Conservation (phyloP, 2,113 vertebrate genomes). For the Pimephales promelas region DNA sequence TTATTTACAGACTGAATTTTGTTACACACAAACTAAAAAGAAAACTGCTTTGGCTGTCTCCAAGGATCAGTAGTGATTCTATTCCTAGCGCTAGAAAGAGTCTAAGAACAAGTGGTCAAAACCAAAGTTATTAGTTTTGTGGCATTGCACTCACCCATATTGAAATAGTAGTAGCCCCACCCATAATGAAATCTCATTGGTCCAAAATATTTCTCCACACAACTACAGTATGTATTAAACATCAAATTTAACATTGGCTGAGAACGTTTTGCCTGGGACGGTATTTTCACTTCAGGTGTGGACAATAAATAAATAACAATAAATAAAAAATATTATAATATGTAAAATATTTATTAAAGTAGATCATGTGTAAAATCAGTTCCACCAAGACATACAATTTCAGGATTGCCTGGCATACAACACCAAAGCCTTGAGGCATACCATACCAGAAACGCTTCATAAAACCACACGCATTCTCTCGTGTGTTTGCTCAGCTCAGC, state of each 20-base stretch:
- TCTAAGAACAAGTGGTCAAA: not conserved
- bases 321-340: not conserved
- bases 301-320: not conserved
- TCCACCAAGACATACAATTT: not conserved
- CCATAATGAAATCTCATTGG: not conserved
- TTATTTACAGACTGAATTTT: slow-evolving; percentile 13
- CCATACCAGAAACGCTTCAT: slow-evolving; percentile 21
- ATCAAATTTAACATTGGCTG: not conserved
- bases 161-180: not conserved
- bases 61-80: not conserved
- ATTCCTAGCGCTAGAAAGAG: not conserved
- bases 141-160: not conserved
- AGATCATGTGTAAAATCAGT: not conserved
- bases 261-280: not conserved
- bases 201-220: not conserved
- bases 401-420: slow-evolving; percentile 13
- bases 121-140: not conserved
- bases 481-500: slow-evolving; percentile 23
- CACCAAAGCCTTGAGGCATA: slow-evolving; percentile 1
- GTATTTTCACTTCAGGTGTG: not conserved
- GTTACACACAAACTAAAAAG: not conserved
- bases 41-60: not conserved
- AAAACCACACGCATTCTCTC: not conserved
- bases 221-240: not conserved
- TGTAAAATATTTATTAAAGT: not conserved